Conservation (phyloP, 2,797 vertebrate species). For the Poecilia gillii region DNA sequence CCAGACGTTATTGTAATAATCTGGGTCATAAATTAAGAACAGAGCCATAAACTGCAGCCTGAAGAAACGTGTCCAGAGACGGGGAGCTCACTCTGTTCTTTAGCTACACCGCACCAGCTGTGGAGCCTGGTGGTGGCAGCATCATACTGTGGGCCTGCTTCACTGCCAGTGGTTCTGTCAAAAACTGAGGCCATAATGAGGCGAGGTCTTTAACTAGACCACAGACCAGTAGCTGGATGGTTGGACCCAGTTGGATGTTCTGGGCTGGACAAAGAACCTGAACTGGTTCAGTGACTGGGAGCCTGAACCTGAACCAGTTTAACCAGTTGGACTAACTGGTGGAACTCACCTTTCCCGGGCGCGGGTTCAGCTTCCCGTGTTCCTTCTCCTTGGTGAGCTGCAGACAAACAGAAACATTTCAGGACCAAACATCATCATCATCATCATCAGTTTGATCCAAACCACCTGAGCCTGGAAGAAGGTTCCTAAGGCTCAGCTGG, state of each 20-base stretch:
- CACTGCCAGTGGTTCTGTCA: no score
- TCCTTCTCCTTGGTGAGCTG: conserved; percentile 85
- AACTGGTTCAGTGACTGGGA: no score
- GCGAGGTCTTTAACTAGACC: not conserved
- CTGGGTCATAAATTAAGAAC: not conserved
- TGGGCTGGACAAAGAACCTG: not conserved
- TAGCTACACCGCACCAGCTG: not conserved
- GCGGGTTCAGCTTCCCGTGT: conserved; percentile 87
- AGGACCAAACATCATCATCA: not conserved
- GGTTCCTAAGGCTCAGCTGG: not conserved
- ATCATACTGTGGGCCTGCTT: not conserved
- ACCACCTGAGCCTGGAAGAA: not conserved
- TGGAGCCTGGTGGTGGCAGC: not conserved
- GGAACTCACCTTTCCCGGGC: conserved; percentile 93
- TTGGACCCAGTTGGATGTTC: no score
- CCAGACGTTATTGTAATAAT: not conserved
- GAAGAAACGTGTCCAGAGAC: not conserved
- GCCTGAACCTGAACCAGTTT: not conserved
- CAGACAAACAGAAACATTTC: conserved; percentile 8
- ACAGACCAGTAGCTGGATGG: not conserved
- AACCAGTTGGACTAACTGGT: not conserved
- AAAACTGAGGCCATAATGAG: not conserved
- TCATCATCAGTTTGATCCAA: not conserved
- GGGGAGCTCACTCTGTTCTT: not conserved
- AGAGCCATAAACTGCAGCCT: not conserved